These are phyloP conservation scores for Amphibalanus amphitrite DNA, from an alignment of 1,140 invertebrate genomes.

Conservation along the genomic window DNA sequence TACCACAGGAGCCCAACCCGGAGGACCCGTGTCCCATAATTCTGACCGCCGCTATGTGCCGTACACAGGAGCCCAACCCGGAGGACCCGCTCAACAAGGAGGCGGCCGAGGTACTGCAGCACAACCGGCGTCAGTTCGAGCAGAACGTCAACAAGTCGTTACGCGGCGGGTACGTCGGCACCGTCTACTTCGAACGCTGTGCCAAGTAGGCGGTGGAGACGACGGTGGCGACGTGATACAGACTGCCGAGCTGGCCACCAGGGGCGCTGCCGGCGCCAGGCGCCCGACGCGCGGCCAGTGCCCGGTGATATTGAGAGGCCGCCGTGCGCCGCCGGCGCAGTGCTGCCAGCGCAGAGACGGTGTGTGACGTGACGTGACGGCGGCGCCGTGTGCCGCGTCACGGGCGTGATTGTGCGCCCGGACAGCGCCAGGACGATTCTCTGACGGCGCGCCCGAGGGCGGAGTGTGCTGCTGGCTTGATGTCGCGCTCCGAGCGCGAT, in stretches of 20 bases:
- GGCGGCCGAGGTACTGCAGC: conserved; percentile 92
- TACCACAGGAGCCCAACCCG: too few species aligned
- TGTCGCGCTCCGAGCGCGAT: background rate
- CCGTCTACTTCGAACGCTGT: conserved; percentile 85
- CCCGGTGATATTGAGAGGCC: background rate
- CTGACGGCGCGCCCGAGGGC: background rate
- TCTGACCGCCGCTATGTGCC: too few species aligned
- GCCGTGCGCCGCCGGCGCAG: too few species aligned
- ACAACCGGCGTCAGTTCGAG: conserved; percentile 82
- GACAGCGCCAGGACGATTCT: background rate
- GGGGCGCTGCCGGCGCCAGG: too few species aligned
- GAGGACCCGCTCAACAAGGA: conserved; percentile 98
- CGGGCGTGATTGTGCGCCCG: background rate
- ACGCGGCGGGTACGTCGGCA: conserved; percentile 82
- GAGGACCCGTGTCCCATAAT: too few species aligned
- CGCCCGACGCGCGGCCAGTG: background rate
- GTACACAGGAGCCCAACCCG: conserved; percentile 39
- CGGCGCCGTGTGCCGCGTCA: too few species aligned
- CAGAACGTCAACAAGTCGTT: conserved; percentile 92
- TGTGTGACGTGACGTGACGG: too few species aligned
- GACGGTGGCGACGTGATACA: conserved; percentile 16
- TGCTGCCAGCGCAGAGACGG: background rate
- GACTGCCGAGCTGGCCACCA: too few species aligned
- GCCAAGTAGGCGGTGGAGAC: conserved; percentile 60
- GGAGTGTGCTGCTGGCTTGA: background rate